Evolutionary conservation across 2,888 invertebrate genomes (phyloP).

Genomic region (Lysandra coridon): DNA sequence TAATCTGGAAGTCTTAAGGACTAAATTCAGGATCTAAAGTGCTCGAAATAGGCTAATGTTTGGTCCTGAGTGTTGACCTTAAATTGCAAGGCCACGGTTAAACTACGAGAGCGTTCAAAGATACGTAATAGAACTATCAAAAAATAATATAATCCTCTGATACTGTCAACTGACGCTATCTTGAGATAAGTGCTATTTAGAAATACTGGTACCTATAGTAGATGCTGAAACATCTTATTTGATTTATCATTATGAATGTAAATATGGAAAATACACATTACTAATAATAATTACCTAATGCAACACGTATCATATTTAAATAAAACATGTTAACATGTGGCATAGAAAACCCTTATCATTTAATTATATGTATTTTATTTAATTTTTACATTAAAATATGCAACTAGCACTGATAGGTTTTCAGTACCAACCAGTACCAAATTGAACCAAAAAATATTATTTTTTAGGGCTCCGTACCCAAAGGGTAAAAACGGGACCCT

Average conservation of each 20-base stretch:
- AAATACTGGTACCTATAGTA: background rate
- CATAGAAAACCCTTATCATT: too few relatives aligned
- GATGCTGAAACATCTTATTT: background rate
- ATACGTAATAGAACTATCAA: background rate
- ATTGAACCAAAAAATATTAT: too few relatives aligned
- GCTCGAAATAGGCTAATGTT: background rate
- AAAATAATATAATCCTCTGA: background rate
- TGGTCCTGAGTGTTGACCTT: background rate
- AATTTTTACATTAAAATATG: too few relatives aligned
- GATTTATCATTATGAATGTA: background rate
- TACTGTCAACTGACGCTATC: slow-evolving; percentile 24
- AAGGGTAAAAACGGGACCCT: too few relatives aligned
- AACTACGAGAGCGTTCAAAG: background rate
- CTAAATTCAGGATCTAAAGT: too few relatives aligned
- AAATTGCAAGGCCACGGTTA: background rate
- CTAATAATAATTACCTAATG: background rate
- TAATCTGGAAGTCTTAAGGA: too few relatives aligned
- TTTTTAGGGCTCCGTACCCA: too few relatives aligned
- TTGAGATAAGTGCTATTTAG: slow-evolving; percentile 4
- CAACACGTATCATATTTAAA: background rate
- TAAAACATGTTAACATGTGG: too few relatives aligned
- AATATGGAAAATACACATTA: background rate
- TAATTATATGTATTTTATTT: too few relatives aligned
- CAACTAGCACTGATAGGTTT: too few relatives aligned
- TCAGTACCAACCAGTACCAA: too few relatives aligned